Percentiles rank a stretch among this genome's conserved stretches.
These are phyloP conservation scores for Hippoglossus hippoglossus DNA, from an alignment of 2,797 vertebrate genomes.

Conservation along the genomic window DNA sequence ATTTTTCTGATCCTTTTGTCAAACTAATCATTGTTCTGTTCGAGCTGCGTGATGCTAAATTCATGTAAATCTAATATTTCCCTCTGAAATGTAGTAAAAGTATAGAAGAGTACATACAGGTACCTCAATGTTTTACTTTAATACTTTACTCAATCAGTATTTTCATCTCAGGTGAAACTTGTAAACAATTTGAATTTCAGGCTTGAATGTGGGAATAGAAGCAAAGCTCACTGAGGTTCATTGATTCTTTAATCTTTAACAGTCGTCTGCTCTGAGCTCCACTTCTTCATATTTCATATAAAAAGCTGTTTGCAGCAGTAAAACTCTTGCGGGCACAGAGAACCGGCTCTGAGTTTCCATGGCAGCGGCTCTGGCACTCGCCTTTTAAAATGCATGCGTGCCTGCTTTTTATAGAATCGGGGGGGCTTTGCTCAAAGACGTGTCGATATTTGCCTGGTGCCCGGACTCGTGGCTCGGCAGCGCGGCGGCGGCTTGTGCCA, in stretches of 20 bases:
- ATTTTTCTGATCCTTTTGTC: not conserved
- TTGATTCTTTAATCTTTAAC: too few species aligned
- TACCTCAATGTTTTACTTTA: too few species aligned
- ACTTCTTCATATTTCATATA: not conserved
- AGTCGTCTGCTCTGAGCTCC: too few species aligned
- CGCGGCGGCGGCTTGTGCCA: constrained; percentile 27
- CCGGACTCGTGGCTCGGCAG: constrained; percentile 13
- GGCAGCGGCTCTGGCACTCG: constrained; percentile 42
- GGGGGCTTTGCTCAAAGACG: constrained; percentile 10
- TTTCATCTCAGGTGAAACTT: not conserved
- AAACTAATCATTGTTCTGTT: not conserved
- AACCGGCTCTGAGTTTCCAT: constrained; percentile 36
- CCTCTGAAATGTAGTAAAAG: too few species aligned
- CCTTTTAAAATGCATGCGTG: constrained; percentile 16
- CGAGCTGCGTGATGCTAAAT: not conserved
- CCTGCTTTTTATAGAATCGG: constrained; percentile 38
- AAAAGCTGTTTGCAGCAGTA: constrained; percentile 31
- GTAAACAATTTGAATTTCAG: not conserved
- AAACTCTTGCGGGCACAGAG: constrained; percentile 23
- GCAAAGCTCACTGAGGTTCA: too few species aligned
- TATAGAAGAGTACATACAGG: too few species aligned
- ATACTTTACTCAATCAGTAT: too few species aligned
- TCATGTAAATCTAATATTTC: not conserved
- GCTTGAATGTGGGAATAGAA: not conserved
- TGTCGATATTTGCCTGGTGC: constrained; percentile 42